These are phyloP conservation scores for Nipponia nippon DNA, from an alignment of 2,113 vertebrate genomes.

Conservation along the genomic window DNA sequence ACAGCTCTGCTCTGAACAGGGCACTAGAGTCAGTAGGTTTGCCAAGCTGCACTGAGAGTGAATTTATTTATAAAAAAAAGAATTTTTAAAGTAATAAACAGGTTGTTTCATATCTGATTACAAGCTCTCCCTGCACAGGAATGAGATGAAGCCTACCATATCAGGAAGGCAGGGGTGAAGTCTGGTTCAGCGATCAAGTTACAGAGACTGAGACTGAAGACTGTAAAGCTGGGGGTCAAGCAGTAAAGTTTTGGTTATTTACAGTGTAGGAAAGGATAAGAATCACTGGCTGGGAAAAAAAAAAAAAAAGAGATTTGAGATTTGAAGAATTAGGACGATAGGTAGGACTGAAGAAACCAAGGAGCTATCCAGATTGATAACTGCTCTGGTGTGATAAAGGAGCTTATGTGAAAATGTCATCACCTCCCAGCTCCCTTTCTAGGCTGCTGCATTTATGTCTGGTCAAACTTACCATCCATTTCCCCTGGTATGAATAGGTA, in stretches of 20 bases:
- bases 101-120: not conserved
- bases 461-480: not conserved
- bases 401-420: not conserved
- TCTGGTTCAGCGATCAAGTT: not conserved
- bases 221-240: not conserved
- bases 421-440: not conserved
- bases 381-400: not conserved
- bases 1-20: not conserved
- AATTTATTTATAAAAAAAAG: not conserved
- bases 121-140: not conserved
- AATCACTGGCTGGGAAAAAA: not conserved
- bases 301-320: not conserved
- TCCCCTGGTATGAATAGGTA: not conserved
- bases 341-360: not conserved
- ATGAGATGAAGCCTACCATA: not conserved
- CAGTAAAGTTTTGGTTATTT: not conserved
- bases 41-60: not conserved
- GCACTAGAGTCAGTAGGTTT: not conserved
- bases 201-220: not conserved
- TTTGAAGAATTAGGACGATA: not conserved
- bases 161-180: not conserved
- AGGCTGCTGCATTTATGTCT: not conserved
- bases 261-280: not conserved
- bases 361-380: not conserved
- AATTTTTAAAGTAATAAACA: not conserved